These are phyloP conservation scores for Endotricha flammealis DNA, from an alignment of 2,888 invertebrate species.

Conservation along the genomic window DNA sequence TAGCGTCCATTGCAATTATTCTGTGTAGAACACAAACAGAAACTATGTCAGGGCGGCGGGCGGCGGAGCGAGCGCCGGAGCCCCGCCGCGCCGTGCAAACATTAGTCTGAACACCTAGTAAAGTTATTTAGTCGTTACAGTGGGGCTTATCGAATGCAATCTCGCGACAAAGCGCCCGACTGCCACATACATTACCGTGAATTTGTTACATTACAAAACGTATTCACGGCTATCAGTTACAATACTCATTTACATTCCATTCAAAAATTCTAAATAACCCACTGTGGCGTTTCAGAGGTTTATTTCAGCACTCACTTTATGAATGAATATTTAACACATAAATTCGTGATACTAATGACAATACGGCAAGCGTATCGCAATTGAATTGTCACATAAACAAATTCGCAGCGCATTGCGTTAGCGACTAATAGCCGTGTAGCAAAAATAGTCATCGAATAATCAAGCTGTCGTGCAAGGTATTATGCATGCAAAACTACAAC, in stretches of 20 bases:
- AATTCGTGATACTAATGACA: constrained; percentile 1
- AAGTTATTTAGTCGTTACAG: constrained; percentile 9
- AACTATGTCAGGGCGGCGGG: constrained; percentile 50
- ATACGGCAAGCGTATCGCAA: constrained; percentile 3
- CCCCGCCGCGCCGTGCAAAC: not conserved
- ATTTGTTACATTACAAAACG: constrained; percentile 2
- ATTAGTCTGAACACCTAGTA: constrained; percentile 6
- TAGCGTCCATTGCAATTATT: constrained; percentile 56
- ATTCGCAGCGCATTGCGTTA: not conserved
- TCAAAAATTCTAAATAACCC: not conserved
- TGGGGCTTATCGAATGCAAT: constrained; percentile 5
- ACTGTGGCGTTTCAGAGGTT: not conserved
- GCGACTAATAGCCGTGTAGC: constrained; percentile 1
- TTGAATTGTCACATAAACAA: constrained; percentile 4
- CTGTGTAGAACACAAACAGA: constrained; percentile 45
- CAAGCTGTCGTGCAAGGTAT: constrained; percentile 13
- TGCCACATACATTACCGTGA: constrained; percentile 8
- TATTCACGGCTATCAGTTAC: not conserved
- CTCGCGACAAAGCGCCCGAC: constrained; percentile 9
- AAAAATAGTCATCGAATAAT: constrained; percentile 17
- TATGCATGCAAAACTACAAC: not conserved
- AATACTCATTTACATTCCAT: not conserved
- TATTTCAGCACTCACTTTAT: too few species aligned
- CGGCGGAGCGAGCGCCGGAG: too few species aligned
- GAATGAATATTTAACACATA: not conserved